Evolutionary conservation across 2,888 invertebrate genomes (phyloP), one percentile per base, ranked within the genome.

Genomic region (Drosophila ezoana): DNA sequence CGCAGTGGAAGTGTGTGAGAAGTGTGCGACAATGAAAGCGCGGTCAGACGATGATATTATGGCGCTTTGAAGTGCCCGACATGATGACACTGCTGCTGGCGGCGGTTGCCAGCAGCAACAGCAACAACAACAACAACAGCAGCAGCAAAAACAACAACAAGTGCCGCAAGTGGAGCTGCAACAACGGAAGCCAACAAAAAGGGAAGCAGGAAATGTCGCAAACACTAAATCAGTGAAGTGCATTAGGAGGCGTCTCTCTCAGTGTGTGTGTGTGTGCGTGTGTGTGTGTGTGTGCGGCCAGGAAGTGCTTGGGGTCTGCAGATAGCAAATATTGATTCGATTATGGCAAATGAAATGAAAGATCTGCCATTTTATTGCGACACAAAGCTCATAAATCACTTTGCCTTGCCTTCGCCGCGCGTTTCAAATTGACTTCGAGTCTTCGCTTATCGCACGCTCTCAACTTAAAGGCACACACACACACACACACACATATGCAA

Each of bases 221-320:
- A 87, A 76, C 87, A 88, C 72, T 81, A 84, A 86, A 86, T 86
- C 84, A 83, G 76, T 87, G 75, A 83, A 88, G 84, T 86, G 87
- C 87, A 83, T 83, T 86, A 76, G 62, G 10, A 35, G 38, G 41
- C 54, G 38, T 53, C 13, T 49, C 20, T 40, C 20, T 40, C 5
- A 18, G n/a, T 28, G 11, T 61, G 16, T 69, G n/a, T 28, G 11
- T 61, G 16, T 69, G 10, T 47, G 28, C 47, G 33, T 47, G 38
- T 47, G 49, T 38, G 1, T 20, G 18, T 38, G 13, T 40, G 13
- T 28, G 28, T 52, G 23, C 28, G 60, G 62, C 28, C 47, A 80
- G 82, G 81, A 86, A 68, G 54, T 80, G 71, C 60, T 73, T 66
- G 48, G 20, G 60, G 62, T 38, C 18, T 56, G 63, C 53, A 68